Conservation (phyloP, 2,113 vertebrate species). For the Engystomops pustulosus region DNA sequence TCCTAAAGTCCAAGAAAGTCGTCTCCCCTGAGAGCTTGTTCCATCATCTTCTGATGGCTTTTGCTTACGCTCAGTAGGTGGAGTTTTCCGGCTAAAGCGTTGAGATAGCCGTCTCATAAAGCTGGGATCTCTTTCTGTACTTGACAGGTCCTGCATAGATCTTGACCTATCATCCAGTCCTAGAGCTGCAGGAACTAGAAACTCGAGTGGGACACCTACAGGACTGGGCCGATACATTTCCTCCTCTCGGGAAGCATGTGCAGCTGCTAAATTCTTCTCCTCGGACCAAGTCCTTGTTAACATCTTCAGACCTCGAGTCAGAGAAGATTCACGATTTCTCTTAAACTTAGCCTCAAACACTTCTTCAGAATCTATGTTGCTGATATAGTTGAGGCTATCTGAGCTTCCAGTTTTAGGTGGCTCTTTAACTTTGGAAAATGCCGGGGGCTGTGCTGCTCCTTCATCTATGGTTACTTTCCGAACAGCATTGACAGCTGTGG, state of each 20-base stretch:
- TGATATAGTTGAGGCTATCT: slow-evolving; percentile 68
- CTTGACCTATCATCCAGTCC: slow-evolving; percentile 85
- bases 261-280: slow-evolving; percentile 75
- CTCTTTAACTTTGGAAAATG: neutral
- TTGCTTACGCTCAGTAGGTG: slow-evolving; percentile 82
- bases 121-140: slow-evolving; percentile 85
- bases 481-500: slow-evolving; percentile 78
- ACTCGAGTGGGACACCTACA: slow-evolving; percentile 85
- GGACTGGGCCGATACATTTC: slow-evolving; percentile 90
- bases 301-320: slow-evolving; percentile 85
- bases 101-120: slow-evolving; percentile 89
- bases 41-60: slow-evolving; percentile 75
- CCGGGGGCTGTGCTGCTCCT: slow-evolving; percentile 35
- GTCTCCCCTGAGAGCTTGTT: slow-evolving; percentile 63
- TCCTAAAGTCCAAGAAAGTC: slow-evolving; percentile 81
- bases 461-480: slow-evolving; percentile 57
- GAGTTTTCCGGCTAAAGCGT: slow-evolving; percentile 83
- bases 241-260: slow-evolving; percentile 72
- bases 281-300: slow-evolving; percentile 86
- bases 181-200: slow-evolving; percentile 69
- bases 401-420: slow-evolving; percentile 56
- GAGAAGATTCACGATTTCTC: slow-evolving; percentile 84
- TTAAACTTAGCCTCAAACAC: slow-evolving; percentile 96
- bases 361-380: slow-evolving; percentile 91
- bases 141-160: slow-evolving; percentile 90